Evolutionary conservation across 2,113 vertebrate genomes (phyloP), one percentile per base, ranked within the genome.

Genomic region (Carassius auratus): DNA sequence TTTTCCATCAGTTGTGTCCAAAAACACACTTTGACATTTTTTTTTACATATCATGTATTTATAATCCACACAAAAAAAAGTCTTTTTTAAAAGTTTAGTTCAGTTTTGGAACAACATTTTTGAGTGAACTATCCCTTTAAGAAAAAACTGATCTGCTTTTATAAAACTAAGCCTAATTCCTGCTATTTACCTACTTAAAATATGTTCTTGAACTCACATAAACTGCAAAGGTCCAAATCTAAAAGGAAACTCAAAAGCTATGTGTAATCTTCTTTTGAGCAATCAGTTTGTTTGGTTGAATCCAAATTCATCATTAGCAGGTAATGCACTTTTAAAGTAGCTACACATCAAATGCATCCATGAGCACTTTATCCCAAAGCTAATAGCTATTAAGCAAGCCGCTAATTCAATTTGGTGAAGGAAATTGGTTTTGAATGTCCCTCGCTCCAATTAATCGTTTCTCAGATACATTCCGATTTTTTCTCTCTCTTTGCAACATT

Each of bases 361-460:
- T 90, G 92, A 93, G 89, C 90, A 91, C 91, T 91, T 90, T 92
- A 91, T 94, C 93, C 90, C 92, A 91, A 89, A 92, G 93, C 92
- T 94, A 92, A 92, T 90, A 90, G 93, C 93, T 91, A 93, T 93
- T 93, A 94, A 94, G 92, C 91, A 86, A 92, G 81, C 87, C 80
- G 84, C 93, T 95, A 95, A 94, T 94, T 95, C 92, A 95, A 95
- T 94, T 90, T 92, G 92, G 91, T 90, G 91, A 91, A 92, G 90
- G 92, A 91, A 92, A 83, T 88, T 92, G 92, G 81, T 90, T 94
- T 95, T 92, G 93, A 93, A 92, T 89, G 90, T 92, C 92, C 92
- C 89, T 92, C 90, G 90, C 93, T 95, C 93, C 93, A 94, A 94
- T 95, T 93, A 94, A 95, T 94, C 91, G 93, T 95, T 94, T 90